Evolutionary conservation across 2,113 vertebrate genomes (phyloP), one percentile per base, ranked within the genome.

Genomic region (Odobenus rosmarus): DNA sequence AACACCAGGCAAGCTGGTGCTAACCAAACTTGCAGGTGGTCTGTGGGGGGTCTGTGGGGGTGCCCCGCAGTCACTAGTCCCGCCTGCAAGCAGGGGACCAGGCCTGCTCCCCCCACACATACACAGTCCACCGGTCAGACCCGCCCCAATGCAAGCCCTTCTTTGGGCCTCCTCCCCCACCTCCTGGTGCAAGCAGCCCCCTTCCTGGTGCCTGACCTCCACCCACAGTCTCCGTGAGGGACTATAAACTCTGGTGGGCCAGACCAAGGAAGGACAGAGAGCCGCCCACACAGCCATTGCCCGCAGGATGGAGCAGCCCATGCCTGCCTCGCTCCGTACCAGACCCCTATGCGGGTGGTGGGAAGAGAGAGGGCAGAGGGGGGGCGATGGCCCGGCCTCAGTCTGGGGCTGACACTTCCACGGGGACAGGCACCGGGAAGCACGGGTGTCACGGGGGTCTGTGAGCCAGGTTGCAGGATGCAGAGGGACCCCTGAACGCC

Each of bases 381-480:
- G 14, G 15, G 15, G 5, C 3, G 1, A 10, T 0, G 24, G 55
- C 62, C 36, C 15, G 0, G 19, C 21, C 28, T 88, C 59, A 2
- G 4, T 16, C 9, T 0, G 11, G 11, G 28, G 6, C 53, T 13
- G 15, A 8, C 13, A 2, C 19, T 15, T 2, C 0, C 0, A 0
- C 5, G 6, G 19, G 57, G 11, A 64, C 36, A 5, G 55, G 46
- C 15, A 0, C 49, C 5, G 14, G 18, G 81, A 8, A 2, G 2
- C 39, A 1, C 1, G 10, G 7, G 59, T 1, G 33, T 10, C 39
- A 1, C 1, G 10, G 7, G 59, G 1, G 33, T 10, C 0, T 33
- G 11, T 26, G 26, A 19, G 4, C 9, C 59, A 23, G 86, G 8
- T 5, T 0, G 1, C 18, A 0, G 5, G n/a, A 8, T 24, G 16